phyloP scores from a whole-genome alignment of 92 coral and sea anemone genomes.

The Zoanthus sansibaricus region DNA sequence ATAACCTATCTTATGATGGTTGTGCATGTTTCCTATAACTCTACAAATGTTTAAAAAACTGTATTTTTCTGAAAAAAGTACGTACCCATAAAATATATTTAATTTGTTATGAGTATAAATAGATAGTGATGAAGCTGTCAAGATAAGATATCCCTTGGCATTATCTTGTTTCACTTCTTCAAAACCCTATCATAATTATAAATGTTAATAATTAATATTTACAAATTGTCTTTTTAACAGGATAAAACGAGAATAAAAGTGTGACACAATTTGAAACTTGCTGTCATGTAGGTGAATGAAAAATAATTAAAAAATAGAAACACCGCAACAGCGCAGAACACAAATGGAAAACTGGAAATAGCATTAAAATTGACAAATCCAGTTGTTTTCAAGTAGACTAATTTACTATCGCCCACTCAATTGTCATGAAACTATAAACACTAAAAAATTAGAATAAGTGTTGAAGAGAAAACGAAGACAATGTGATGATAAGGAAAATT shows the following conservation, averaged over 20 bases:
- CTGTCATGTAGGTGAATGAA: neutral
- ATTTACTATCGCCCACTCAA: neutral
- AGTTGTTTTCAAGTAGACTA: slow-evolving; percentile 2
- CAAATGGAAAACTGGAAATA: neutral
- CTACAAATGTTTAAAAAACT: neutral
- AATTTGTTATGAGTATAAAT: slow-evolving; percentile 19
- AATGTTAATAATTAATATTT: neutral
- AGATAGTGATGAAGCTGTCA: slow-evolving; percentile 25
- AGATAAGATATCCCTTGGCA: slow-evolving; percentile 14
- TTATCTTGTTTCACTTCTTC: neutral
- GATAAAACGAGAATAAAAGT: neutral
- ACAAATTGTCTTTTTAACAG: too few relatives aligned
- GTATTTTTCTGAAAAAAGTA: neutral
- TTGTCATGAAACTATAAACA: slow-evolving; percentile 10
- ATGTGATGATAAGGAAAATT: neutral
- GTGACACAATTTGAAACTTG: neutral
- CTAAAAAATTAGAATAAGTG: slow-evolving; percentile 3
- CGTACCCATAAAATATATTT: neutral
- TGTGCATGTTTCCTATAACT: neutral
- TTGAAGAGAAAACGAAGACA: neutral
- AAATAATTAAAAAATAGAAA: neutral
- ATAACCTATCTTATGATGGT: neutral
- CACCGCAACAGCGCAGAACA: neutral
- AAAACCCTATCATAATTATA: neutral
- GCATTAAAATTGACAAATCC: slow-evolving; percentile 5